phyloP scores from a whole-genome alignment of 2,888 invertebrate genomes.

The Sipunculus nudus region DNA sequence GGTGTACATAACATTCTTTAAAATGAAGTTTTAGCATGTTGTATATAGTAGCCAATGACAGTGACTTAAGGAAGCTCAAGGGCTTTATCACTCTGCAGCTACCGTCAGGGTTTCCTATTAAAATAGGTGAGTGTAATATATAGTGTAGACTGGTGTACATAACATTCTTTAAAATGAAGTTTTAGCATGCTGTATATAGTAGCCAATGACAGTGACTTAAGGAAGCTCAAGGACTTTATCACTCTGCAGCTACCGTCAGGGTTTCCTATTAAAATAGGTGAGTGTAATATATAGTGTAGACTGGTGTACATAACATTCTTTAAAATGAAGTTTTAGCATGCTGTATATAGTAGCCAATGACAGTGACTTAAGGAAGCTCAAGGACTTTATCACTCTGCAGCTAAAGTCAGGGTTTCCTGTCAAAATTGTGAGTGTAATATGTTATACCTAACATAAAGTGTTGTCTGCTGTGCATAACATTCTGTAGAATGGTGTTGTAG shows the following conservation, averaged over 20 bases:
- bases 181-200: slow-evolving; percentile 75
- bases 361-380: slow-evolving; percentile 95
- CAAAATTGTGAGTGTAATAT: too few relatives aligned
- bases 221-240: slow-evolving; percentile 96
- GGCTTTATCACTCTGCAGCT: slow-evolving; percentile 98
- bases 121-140: slow-evolving; percentile 78
- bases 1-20: background rate
- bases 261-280: slow-evolving; percentile 96
- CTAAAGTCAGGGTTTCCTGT: slow-evolving; percentile 96
- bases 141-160: background rate
- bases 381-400: slow-evolving; percentile 98
- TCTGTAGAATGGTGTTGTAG: too few relatives aligned
- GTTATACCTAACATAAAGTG: too few relatives aligned
- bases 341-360: slow-evolving; percentile 99
- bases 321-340: too few relatives aligned
- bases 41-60: slow-evolving; percentile 92
- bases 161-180: background rate
- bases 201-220: slow-evolving; percentile 96
- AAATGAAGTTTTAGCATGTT: background rate
- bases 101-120: slow-evolving; percentile 96
- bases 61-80: slow-evolving; percentile 96
- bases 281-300: slow-evolving; percentile 31
- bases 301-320: too few relatives aligned
- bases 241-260: slow-evolving; percentile 97
- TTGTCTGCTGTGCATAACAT: too few relatives aligned